A percentile compares a stretch with the other conserved stretches of the same genome.
phyloP scores from a whole-genome alignment of 2,797 vertebrate species.

The Prunella strophiata region DNA sequence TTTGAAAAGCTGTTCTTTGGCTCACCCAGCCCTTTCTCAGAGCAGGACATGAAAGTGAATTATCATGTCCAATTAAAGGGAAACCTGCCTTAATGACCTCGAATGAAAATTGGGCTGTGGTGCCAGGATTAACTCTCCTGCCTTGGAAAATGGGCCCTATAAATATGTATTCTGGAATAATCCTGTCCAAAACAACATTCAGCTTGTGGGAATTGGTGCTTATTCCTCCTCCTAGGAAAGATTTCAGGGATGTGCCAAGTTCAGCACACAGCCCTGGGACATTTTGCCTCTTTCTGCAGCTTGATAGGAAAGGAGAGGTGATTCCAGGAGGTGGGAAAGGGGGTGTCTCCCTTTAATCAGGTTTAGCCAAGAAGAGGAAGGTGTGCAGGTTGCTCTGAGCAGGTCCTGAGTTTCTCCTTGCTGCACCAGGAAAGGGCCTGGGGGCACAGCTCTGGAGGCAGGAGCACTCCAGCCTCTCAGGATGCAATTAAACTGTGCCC shows the following conservation, averaged over 20 bases:
- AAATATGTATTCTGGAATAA: background rate
- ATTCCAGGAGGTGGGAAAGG: background rate
- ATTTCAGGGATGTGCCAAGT: background rate
- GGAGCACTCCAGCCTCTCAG: background rate
- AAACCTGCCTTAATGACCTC: background rate
- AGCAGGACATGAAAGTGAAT: background rate
- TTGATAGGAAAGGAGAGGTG: background rate
- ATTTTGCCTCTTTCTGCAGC: background rate
- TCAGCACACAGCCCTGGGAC: fast-evolving
- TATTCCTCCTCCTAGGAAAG: background rate
- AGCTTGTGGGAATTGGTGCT: background rate
- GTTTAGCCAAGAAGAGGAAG: background rate
- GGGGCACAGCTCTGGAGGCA: background rate
- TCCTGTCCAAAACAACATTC: background rate
- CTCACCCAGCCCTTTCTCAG: background rate
- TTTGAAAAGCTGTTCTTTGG: background rate
- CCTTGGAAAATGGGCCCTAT: background rate
- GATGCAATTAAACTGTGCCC: constrained; percentile 24
- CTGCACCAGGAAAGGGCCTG: background rate
- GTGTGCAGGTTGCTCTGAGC: background rate
- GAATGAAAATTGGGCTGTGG: background rate
- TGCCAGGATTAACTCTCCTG: background rate
- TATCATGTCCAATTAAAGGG: background rate
- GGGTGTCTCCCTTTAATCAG: background rate
- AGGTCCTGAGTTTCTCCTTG: background rate